These are phyloP conservation scores for Protobothrops flavoviridis DNA, from an alignment of 2,113 vertebrate genomes.

Conservation along the genomic window DNA sequence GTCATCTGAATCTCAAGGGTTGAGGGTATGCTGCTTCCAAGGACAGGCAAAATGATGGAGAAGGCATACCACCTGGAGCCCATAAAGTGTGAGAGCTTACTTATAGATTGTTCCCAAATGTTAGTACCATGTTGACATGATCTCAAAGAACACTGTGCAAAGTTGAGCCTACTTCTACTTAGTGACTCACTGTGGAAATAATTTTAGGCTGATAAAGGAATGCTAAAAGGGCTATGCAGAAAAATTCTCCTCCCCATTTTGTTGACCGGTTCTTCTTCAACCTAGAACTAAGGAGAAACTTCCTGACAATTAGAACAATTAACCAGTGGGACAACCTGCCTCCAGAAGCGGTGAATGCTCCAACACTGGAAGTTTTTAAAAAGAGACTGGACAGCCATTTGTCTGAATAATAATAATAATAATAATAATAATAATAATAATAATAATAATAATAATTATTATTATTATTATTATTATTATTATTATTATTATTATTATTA, in stretches of 20 bases:
- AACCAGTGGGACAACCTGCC: no score
- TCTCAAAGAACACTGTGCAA: neutral
- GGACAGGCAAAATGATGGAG: neutral
- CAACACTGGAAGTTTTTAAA: no score
- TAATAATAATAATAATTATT: no score
- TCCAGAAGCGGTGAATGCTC: no score
- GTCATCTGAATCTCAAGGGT: neutral
- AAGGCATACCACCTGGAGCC: neutral
- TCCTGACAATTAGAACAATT: no score
- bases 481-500: no score
- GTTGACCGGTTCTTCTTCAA: neutral
- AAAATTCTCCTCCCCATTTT: neutral
- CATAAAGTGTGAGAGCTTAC: neutral
- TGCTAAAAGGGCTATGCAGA: neutral
- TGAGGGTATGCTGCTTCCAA: neutral
- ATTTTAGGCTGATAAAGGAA: neutral
- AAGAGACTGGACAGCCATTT: no score
- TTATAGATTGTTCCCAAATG: neutral
- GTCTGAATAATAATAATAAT: no score
- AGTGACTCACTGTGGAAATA: neutral
- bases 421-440: no score
- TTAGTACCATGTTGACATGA: neutral
- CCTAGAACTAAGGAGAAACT: no score
- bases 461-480: no score
- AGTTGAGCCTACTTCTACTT: neutral